Evolutionary conservation across 2,797 vertebrate species (phyloP).

Genomic region (Acipenser ruthenus): DNA sequence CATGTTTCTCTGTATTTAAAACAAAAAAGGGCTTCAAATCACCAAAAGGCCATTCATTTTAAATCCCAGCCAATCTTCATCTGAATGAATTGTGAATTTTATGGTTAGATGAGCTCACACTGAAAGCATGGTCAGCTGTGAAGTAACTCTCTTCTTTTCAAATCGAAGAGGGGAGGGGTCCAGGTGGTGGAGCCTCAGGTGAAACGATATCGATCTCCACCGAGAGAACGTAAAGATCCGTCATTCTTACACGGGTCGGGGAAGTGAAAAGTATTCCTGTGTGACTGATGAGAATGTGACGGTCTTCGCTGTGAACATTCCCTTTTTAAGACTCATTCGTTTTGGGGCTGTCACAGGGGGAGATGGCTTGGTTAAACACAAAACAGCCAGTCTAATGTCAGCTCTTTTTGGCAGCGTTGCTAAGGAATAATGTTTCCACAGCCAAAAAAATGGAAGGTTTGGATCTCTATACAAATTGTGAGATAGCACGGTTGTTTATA

Average conservation of each 20-base stretch:
- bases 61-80: neutral
- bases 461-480: conserved; percentile 4
- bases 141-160: neutral
- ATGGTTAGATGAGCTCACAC: conserved; percentile 6
- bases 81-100: neutral
- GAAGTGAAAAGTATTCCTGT: no score
- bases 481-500: conserved; percentile 11
- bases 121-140: neutral
- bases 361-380: conserved; percentile 2
- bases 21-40: neutral
- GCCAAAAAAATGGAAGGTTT: conserved; percentile 12
- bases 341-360: conserved; percentile 3
- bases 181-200: no score
- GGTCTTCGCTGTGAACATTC: neutral
- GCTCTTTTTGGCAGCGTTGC: conserved; percentile 6
- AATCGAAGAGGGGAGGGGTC: neutral
- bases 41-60: neutral
- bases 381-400: conserved; percentile 11
- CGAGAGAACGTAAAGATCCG: no score
- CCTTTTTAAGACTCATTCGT: neutral
- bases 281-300: conserved; percentile 3
- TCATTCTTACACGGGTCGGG: no score
- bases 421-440: conserved; percentile 14
- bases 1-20: no score
- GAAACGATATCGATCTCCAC: no score